Conservation (phyloP, 2,113 vertebrate genomes). For the Furnarius figulus region DNA sequence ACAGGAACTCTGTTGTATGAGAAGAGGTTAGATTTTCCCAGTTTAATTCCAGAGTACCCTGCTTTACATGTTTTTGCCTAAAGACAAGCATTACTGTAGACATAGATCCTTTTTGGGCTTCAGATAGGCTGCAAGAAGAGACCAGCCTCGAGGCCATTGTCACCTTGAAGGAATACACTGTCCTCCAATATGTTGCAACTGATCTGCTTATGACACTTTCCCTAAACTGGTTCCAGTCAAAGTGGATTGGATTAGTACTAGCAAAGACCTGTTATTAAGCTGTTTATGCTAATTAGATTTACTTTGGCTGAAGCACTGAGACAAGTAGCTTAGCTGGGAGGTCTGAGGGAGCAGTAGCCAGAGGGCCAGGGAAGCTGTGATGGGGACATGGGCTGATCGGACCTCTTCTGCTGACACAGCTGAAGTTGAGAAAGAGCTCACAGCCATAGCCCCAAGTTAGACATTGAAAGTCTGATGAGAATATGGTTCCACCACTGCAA, state of each 20-base stretch:
- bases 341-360: neutral
- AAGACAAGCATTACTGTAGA: neutral
- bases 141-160: neutral
- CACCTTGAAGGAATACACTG: neutral
- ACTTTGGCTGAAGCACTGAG: neutral
- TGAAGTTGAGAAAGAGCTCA: neutral
- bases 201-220: neutral
- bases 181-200: neutral
- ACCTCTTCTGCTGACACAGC: neutral
- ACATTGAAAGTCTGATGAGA: neutral
- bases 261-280: neutral
- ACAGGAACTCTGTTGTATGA: neutral
- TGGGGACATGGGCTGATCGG: no score
- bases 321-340: neutral
- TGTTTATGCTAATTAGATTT: neutral
- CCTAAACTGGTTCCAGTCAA: neutral
- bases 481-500: neutral
- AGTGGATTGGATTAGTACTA: neutral
- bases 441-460: neutral
- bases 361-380: neutral
- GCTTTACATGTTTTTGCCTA: neutral
- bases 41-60: neutral
- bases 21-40: neutral
- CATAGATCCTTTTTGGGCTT: neutral
- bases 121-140: neutral